These are phyloP conservation scores for Drosophila monieri DNA, from an alignment of 2,888 invertebrate genomes.

Conservation along the genomic window DNA sequence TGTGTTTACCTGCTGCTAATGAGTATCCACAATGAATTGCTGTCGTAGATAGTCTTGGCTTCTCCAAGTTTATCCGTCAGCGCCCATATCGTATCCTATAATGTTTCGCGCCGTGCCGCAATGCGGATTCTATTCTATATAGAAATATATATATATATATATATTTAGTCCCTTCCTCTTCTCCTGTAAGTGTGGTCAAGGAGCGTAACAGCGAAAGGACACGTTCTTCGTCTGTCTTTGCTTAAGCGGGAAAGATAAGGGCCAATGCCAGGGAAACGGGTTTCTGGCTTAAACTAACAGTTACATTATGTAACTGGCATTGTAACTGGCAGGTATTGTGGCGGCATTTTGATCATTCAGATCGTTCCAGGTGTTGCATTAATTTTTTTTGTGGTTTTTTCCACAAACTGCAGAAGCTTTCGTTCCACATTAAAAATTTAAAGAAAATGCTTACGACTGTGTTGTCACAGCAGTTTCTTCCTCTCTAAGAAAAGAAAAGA, in stretches of 20 bases:
- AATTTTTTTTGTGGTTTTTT: conserved; percentile 22
- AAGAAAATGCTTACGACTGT: not conserved
- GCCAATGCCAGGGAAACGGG: conserved; percentile 35
- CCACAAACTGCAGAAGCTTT: not conserved
- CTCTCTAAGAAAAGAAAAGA: not conserved
- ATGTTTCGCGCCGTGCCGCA: conserved; percentile 56
- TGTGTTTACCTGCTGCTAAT: conserved; percentile 80
- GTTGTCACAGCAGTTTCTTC: not conserved
- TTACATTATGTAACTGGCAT: conserved; percentile 29
- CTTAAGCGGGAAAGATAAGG: conserved; percentile 39
- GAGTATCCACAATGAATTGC: conserved; percentile 80
- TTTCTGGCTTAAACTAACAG: conserved; percentile 32
- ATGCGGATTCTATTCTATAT: conserved; percentile 52
- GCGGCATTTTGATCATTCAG: conserved; percentile 6
- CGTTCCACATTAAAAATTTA: not conserved
- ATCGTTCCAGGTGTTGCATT: conserved; percentile 31
- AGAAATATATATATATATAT: conserved; percentile 10
- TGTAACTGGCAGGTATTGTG: conserved; percentile 4
- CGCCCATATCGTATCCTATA: conserved; percentile 5
- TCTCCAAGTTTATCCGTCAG: conserved; percentile 27
- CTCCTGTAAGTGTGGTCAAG: conserved; percentile 31
- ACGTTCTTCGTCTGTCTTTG: conserved; percentile 37
- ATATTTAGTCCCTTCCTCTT: not conserved
- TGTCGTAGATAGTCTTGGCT: conserved; percentile 68
- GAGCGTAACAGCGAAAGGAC: conserved; percentile 41